Base-by-base conservation (phyloP, 2,888 invertebrate genomes). In the Gymnosoma rotundatum region DNA sequence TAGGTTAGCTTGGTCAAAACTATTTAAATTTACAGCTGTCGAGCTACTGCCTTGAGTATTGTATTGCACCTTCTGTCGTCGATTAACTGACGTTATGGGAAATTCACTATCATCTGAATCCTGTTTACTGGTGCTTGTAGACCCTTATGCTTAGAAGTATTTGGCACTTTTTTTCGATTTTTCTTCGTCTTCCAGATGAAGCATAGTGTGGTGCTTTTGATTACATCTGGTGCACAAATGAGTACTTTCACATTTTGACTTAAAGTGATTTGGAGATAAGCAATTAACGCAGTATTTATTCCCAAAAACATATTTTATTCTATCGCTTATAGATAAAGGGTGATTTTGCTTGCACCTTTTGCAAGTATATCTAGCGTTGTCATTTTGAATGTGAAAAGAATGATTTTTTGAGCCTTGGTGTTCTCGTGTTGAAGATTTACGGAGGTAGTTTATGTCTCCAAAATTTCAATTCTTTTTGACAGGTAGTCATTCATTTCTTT, bases 331-430 rank as follows among this genome's bases (percentile, higher is more conserved):
- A 0, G 38, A 14, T 58, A 70, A 12, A 3, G 64, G 14, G 16
- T 70, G 70, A 64, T 58, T 78, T 61, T 64, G 56, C 36, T 70
- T 45, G n/a, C 61, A 70, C 45, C 63, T 78, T 14, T 61, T 67
- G 67, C 76, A 76, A 20, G 18, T 48, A n/a, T 38, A 54, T 6
- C 21, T 60, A 18, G 45, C 7, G 2, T 38, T 38, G 25, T 69
- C 60, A 45, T 4, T 18, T 48, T 36, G 58, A 7, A 25, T 32
- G 12, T 54, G 16, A 48, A 75, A 75, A 6, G 64, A 21, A 0
- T 78, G 78, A 1, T 38, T 18, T 75, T 45, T 45, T 36, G 56
- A 21, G n/a, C 6, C 3, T 14, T 58, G 54, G 16, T 12, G 25
- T 1, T 78, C 63, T 25, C 60, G 61, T 4, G n/a, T 7, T 7